Base-by-base conservation (phyloP, 1,140 invertebrate species). In the Brachionus sp. region DNA sequence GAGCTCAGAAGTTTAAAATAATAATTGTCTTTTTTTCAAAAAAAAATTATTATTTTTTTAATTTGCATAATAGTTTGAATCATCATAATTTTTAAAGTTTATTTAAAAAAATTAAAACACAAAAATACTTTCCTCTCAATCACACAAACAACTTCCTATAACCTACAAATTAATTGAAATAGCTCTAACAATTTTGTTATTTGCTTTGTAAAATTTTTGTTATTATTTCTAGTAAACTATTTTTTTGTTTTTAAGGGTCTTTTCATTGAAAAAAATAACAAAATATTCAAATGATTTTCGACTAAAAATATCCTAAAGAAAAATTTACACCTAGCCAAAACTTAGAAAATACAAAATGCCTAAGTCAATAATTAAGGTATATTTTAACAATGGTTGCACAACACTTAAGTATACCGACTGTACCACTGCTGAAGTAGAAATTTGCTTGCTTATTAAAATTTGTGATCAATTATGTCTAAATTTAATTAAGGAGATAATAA, bases 301-400 rank as follows among this genome's bases (percentile, higher is more conserved):
- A 57, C 50, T 57, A 19, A 57, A 57, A 19, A 9, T 57, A 19
- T n/a, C 50, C 16, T 5, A 7, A 57, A 57, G 50, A n/a, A 57
- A 57, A 57, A 19, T 57, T 9, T 57, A 57, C 50, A 19, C 50
- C 19, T 19, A 57, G 19, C 50, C 50, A 19, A 57, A 57, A 23
- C 50, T 57, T 66, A 1, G 2, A 39, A 64, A 35, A 66, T 33
- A 62, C 33, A 80, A 62, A 39, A 66, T 66, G 50, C 33, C 77
- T 37, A 80, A 35, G 37, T 44, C 50, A 66, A 80, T 66, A 37
- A 66, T 80, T 25, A 80, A 80, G 23, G 77, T 80, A 3, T 66
- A 80, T 23, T 80, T 80, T 16, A 80, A 80, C 50, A 80, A 80
- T 66, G 77, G 77, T 19, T 80, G 77, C 13, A 80, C 50, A 16